phyloP scores from a whole-genome alignment of 2,113 vertebrate species.

The Sceloporus undulatus region DNA sequence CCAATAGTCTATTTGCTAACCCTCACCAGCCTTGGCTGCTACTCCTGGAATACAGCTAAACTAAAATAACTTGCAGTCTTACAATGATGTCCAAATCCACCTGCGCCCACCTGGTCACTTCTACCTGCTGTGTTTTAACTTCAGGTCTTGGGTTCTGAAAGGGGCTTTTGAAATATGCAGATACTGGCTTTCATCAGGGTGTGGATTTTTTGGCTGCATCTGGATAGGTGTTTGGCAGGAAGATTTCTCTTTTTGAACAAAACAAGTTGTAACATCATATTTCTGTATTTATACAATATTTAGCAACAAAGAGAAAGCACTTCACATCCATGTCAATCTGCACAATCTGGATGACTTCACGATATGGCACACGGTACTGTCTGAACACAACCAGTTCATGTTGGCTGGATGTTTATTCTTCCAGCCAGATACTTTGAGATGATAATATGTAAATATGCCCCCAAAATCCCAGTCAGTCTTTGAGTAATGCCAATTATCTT shows the following conservation, averaged over 20 bases:
- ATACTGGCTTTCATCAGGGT: conserved; percentile 61
- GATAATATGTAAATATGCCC: background rate
- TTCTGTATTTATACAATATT: conserved; percentile 43
- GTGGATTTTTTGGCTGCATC: conserved; percentile 63
- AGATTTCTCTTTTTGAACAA: conserved; percentile 66
- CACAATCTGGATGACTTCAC: conserved; percentile 50
- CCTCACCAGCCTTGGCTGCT: background rate
- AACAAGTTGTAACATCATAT: conserved; percentile 74
- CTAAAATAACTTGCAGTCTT: background rate
- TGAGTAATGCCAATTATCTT: background rate
- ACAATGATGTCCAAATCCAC: background rate
- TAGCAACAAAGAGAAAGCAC: conserved; percentile 55
- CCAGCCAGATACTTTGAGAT: background rate
- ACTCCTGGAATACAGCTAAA: background rate
- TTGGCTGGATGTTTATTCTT: conserved; percentile 6
- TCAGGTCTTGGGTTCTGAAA: background rate
- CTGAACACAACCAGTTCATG: background rate
- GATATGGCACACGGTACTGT: conserved; percentile 35
- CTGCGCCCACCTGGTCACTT: background rate
- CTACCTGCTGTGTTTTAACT: background rate
- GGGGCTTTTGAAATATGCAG: conserved; percentile 32
- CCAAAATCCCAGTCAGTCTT: background rate
- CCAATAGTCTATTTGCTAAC: background rate
- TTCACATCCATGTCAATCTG: conserved; percentile 32
- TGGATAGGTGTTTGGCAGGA: conserved; percentile 69